phyloP scores from a whole-genome alignment of 1,140 invertebrate species.

The Zaprionus lachaisei region DNA sequence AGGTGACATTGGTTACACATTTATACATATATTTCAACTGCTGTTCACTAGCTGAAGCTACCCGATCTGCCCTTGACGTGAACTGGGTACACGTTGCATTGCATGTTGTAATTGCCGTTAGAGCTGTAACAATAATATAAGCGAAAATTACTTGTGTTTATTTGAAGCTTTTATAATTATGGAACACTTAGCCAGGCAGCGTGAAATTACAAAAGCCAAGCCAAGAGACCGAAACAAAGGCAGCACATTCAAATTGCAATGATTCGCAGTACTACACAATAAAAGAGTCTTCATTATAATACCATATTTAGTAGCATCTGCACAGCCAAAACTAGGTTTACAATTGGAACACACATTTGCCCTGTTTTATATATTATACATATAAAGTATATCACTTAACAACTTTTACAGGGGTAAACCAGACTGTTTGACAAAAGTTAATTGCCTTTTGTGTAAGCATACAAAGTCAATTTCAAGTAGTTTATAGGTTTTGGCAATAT shows the following conservation, averaged over 20 bases:
- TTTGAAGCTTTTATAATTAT: slow-evolving; percentile 54
- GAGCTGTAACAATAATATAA: slow-evolving; percentile 23
- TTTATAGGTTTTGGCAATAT: not conserved
- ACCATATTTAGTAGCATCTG: not conserved
- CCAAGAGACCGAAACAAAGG: slow-evolving; percentile 33
- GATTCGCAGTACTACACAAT: not conserved
- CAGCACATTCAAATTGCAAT: slow-evolving; percentile 35
- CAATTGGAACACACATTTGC: not conserved
- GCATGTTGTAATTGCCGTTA: slow-evolving; percentile 32
- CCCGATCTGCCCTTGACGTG: not conserved
- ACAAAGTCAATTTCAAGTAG: not conserved
- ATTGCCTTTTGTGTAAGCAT: not conserved
- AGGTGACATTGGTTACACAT: too few relatives aligned
- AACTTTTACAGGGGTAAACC: not conserved
- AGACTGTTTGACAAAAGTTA: not conserved
- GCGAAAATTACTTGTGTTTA: slow-evolving; percentile 39
- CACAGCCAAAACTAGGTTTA: not conserved
- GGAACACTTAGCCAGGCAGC: slow-evolving; percentile 60
- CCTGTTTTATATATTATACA: not conserved
- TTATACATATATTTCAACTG: too few relatives aligned
- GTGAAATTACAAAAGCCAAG: slow-evolving; percentile 32
- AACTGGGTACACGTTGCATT: slow-evolving; percentile 5
- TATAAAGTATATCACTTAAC: not conserved
- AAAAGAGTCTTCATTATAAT: slow-evolving; percentile 5
- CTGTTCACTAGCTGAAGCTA: not conserved